Base-by-base conservation (phyloP, 2,113 vertebrate species). In the Pelusios castaneus region DNA sequence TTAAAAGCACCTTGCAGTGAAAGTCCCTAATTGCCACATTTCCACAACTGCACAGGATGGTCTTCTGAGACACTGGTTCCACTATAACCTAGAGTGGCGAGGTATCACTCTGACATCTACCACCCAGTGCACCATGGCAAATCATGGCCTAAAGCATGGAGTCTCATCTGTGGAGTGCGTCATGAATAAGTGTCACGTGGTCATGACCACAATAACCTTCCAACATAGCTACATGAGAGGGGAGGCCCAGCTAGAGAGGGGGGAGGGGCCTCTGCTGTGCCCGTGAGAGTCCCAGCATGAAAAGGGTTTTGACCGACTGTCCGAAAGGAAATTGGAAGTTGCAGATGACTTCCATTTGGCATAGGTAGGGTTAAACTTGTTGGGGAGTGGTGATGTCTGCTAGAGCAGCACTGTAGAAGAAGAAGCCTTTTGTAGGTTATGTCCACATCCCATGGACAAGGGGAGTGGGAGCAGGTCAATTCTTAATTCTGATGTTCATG, bases 131-230 rank as follows among this genome's bases (percentile, higher is more conserved):
- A n/a, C 60, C 60, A 63, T 8, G 34, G 31, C 4, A 4, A 67
- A 9, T 67, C 60, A 52, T n/a, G 7, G 8, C 34, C 60, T n/a
- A 67, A 67, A 67, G 60, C 31, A 3, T 6, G 4, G 60, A 8
- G 14, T 67, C 31, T 67, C 34, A 67, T 31, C 16, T 4, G 34
- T 6, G 31, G 16, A 19, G 60, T 73, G 55, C 58, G 49, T 55
- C 27, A 73, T 27, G 9, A 17, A 45, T 17, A 31, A 0, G 0
- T 22, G 10, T 81, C 49, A 2, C 3, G 67, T 12, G 55, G 41
- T 4, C 82, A 56, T 63, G 70, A 16, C 29, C 5, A 1, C 78
- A 31, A 10, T 45, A 27, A 63, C 9, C 2, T 82, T 79, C 77
- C 5, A 51, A 45, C 4, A 49, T 10, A 54, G 34, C 67, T 25